Base-by-base conservation (phyloP, 2,113 vertebrate genomes). In the Neogale vison region DNA sequence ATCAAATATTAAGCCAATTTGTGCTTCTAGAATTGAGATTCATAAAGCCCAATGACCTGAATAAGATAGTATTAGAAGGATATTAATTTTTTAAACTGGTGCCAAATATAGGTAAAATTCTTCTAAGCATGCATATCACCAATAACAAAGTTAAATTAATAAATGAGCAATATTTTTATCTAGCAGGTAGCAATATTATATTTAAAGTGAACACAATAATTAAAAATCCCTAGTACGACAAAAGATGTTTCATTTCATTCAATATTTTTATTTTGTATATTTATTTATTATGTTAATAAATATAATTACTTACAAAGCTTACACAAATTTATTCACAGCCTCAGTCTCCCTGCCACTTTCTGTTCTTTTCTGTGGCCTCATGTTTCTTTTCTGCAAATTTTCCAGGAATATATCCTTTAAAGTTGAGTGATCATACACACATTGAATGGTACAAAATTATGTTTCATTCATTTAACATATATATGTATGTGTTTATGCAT, bases 71-170 rank as follows among this genome's bases (percentile, higher is more conserved):
- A 81, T 67, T 82, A 72, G 14, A 93, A 34, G 8, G 61, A 14
- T 82, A 89, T 63, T 63, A 87, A 74, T 45, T 80, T 80, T 82
- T 93, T 97, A 83, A 86, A 67, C 29, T 92, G 7, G 57, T 39
- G 21, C 2, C 36, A 65, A 67, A 55, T 42, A 57, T 34, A 86
- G 4, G 31, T 7, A 82, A 85, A 72, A 29, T 18, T 87, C 3
- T 82, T 69, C 20, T 76, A 67, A 76, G 13, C 6, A 88, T 71
- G 14, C 15, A 42, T 52, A 6, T 82, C 50, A 36, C 7, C 1
- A 65, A 6, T 36, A 80, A 26, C 9, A 79, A 90, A 82, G 11
- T 12, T 87, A 90, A 59, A 59, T 31, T 42, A 77, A 76, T 39
- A 90, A 65, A 6, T 55, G 14, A 69, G 4, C 26, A 42, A 59